Conservation (phyloP, 2,797 vertebrate species). For the Sebastes cheni region DNA sequence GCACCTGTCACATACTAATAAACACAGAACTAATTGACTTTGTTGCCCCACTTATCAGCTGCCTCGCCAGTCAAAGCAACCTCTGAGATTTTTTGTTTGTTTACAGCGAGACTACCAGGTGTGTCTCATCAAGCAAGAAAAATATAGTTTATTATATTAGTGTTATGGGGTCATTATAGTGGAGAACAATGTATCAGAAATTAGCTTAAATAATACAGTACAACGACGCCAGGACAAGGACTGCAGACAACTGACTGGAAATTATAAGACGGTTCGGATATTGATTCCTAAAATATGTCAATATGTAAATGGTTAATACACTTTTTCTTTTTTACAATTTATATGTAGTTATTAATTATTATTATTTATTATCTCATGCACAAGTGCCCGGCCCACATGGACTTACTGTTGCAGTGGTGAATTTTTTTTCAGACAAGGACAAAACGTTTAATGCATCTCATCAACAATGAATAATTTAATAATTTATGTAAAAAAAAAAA, state of each 20-base stretch:
- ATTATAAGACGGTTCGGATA: background rate
- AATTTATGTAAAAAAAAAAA: background rate
- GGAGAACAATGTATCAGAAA: conserved; percentile 23
- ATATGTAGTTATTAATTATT: background rate
- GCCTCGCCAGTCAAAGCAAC: conserved; percentile 66
- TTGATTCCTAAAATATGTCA: background rate
- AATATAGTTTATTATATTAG: conserved; percentile 50
- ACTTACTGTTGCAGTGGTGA: background rate
- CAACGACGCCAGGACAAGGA: background rate
- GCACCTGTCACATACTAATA: conserved; percentile 88
- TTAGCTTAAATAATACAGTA: background rate
- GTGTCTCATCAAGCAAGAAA: conserved; percentile 56
- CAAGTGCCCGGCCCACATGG: background rate
- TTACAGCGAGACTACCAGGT: conserved; percentile 60
- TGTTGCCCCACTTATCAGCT: conserved; percentile 75
- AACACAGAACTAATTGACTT: conserved; percentile 87
- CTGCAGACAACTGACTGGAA: background rate
- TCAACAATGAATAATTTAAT: background rate
- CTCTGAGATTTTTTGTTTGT: conserved; percentile 69
- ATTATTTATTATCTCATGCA: conserved; percentile 5
- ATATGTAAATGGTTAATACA: background rate
- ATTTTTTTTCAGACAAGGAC: background rate
- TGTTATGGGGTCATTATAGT: conserved; percentile 34
- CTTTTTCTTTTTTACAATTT: background rate
- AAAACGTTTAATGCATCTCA: background rate